Evolutionary conservation across 2,113 vertebrate genomes (phyloP), one percentile per base, ranked within the genome.

Genomic region (Gopherus flavomarginatus): DNA sequence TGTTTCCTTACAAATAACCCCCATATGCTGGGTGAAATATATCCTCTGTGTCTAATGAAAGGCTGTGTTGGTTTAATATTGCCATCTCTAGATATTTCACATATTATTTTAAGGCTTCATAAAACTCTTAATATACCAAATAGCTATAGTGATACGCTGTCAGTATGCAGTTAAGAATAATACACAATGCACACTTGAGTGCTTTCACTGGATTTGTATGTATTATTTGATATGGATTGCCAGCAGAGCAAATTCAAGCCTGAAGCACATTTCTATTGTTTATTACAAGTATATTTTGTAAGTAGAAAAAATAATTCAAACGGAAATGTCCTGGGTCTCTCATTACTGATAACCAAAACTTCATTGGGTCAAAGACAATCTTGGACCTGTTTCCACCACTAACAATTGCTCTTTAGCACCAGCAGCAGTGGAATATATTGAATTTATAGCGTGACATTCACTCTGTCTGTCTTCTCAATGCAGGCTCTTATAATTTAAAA

Each of bases 401-500:
- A 87, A 97, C 92, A 96, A 95, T 82, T 88, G 50, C 38, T 96
- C 85, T 97, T 96, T 95, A 98, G 59, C 88, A 96, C 92, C 53
- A 89, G 94, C 54, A n/a, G 77, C 56, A 89, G 95, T 88, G 93
- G 97, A 98, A 98, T 98, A 93, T 97, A 98, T 98, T 89, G 97
- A 97, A 96, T 96, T 88, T 91, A 88, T 88, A 96, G 90, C 52
- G 78, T 6, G 22, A 96, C 95, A 96, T 97, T 97, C 96, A 90
- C 88, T 96, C 89, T 92, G 95, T 90, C 96, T 97, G 95, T 97
- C 97, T 98, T 95, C 94, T 97, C 84, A 77, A 90, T 81, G 85
- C 93, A 92, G 77, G 93, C 89, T 95, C 96, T 93, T 96, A 95
- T 91, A 98, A 98, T 97, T 97, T 98, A 97, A 98, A 97, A 93